Conservation (phyloP, 2,797 vertebrate genomes). For the Eulemur albifrons region DNA sequence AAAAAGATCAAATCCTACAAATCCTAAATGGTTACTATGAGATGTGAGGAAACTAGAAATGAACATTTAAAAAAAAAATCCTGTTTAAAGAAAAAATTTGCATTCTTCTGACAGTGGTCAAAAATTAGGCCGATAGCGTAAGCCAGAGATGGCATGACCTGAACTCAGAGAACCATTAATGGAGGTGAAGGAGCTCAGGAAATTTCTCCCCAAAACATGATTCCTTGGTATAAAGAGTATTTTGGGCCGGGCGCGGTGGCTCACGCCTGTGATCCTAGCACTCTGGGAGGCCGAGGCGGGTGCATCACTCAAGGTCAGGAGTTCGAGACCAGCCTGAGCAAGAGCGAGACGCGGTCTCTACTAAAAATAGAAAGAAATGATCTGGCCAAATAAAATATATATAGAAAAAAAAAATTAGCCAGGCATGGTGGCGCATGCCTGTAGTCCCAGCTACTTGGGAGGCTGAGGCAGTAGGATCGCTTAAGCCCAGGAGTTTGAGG, state of each 20-base stretch:
- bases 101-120: slow-evolving; percentile 16
- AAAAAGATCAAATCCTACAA: slow-evolving; percentile 4
- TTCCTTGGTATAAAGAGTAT: neutral
- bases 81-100: neutral
- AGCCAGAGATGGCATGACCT: neutral
- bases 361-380: no score
- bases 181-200: neutral
- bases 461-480: no score
- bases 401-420: no score
- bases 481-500: no score
- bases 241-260: neutral
- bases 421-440: no score
- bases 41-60: slow-evolving; percentile 1
- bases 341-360: no score
- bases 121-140: slow-evolving; percentile 21
- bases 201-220: neutral
- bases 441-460: no score
- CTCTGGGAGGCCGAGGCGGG: no score
- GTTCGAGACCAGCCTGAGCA: no score
- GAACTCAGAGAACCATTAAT: slow-evolving; percentile 55
- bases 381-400: no score
- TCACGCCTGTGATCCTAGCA: no score
- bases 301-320: no score
- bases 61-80: neutral
- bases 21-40: neutral